Evolutionary conservation across 2,888 invertebrate genomes (phyloP).

Genomic region (Yponomeuta plumbellus): DNA sequence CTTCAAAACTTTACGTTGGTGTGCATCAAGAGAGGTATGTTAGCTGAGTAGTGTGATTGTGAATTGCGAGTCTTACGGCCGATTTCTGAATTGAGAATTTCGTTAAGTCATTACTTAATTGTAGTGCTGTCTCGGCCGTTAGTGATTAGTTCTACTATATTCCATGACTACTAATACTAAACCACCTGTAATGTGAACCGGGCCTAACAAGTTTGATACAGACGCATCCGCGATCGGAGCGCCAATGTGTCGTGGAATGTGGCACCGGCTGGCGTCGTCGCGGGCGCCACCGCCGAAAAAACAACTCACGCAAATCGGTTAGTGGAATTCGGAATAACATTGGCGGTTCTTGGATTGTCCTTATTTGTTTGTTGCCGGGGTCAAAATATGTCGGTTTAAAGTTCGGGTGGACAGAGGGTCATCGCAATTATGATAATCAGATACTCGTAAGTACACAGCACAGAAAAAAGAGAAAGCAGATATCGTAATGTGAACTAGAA

Average conservation of each 20-base stretch:
- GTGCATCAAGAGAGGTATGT: no score
- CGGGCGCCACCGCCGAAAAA: not conserved
- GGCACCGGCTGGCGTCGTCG: constrained; percentile 40
- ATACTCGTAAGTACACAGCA: not conserved
- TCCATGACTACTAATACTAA: constrained; percentile 6
- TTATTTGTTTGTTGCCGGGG: not conserved
- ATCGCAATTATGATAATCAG: no score
- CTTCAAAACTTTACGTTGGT: no score
- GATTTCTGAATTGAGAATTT: no score
- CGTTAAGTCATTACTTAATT: no score
- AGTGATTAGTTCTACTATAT: not conserved
- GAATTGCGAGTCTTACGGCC: not conserved
- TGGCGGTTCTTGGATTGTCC: not conserved
- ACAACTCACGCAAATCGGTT: constrained; percentile 6
- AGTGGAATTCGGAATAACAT: constrained; percentile 2
- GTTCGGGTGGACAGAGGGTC: not conserved
- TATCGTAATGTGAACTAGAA: no score
- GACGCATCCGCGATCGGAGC: constrained; percentile 32
- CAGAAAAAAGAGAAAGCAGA: not conserved
- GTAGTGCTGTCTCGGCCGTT: not conserved
- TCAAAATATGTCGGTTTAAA: not conserved
- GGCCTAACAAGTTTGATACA: not conserved
- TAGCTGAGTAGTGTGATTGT: no score
- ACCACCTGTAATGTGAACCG: not conserved
- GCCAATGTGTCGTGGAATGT: constrained; percentile 67